These are phyloP conservation scores for Magallana angulata DNA, from an alignment of 1,140 invertebrate genomes.

Conservation along the genomic window DNA sequence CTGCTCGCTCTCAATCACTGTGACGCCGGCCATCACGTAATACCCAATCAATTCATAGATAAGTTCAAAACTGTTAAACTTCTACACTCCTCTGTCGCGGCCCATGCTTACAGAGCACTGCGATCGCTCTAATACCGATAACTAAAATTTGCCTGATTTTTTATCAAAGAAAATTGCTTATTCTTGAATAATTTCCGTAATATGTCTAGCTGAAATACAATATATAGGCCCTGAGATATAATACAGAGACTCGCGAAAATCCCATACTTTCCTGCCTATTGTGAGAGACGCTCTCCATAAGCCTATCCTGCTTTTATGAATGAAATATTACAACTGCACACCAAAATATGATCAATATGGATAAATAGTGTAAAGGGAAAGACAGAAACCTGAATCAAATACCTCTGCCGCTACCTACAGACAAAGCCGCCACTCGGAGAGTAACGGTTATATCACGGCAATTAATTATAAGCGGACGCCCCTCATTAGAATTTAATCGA, in stretches of 20 bases:
- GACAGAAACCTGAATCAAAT: slow-evolving; percentile 20
- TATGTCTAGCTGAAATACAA: no score
- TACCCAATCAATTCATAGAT: slow-evolving; percentile 15
- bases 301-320: neutral
- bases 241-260: no score
- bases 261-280: no score
- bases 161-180: no score
- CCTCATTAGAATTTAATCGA: slow-evolving; percentile 30
- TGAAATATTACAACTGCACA: slow-evolving; percentile 28
- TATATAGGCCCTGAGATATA: no score
- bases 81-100: no score
- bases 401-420: neutral
- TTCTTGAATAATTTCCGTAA: no score
- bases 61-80: slow-evolving; percentile 13
- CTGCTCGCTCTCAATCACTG: neutral
- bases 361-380: neutral
- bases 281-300: neutral
- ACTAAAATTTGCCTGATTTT: no score
- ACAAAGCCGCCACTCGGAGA: neutral
- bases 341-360: slow-evolving; percentile 8
- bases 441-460: neutral
- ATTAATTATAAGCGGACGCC: slow-evolving; percentile 25
- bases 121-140: no score
- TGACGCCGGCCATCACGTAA: slow-evolving; percentile 20
- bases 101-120: no score